Evolutionary conservation across 2,113 vertebrate species (phyloP), one percentile per base, ranked within the genome.

Genomic region (Hyla sarda): DNA sequence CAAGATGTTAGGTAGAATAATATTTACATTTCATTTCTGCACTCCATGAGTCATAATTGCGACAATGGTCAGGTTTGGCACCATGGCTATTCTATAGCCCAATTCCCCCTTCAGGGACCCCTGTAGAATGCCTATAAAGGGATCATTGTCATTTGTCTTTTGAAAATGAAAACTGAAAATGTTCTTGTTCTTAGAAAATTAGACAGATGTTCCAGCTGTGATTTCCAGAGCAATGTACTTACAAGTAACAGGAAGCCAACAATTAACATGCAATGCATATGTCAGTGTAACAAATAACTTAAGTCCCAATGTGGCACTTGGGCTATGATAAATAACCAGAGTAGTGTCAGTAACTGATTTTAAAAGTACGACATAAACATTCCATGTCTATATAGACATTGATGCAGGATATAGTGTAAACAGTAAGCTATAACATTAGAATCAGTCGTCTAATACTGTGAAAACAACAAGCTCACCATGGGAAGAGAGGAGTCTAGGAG

Each of bases 231-330:
- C 50, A 56, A 34, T 58, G n/a, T 28, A 19, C 28, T 45, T 81
- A 47, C 52, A 81, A 81, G 25, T 25, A 62, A 58, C 77, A 79
- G 52, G 77, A 79, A 79, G 32, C 77, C 50, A 58, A 58, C 77
- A 79, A 79, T 58, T 79, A 79, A 37, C 77, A 60, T 60, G 10
- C 52, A 41, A 41, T 19, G 54, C 52, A 60, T 77, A 17, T 77
- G 47, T 77, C 74, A 77, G 9, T 32, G 52, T 77, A 30, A 77
- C 54, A 28, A 75, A 76, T 76, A 5, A 25, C 47, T 76, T 75
- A 5, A 78, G 50, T 52, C 17, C 21, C 30, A 48, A 78, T 56
- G 75, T 32, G 9, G 48, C 50, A 78, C 5, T 34, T 30, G 28
- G 16, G 28, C 30, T 77, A 14, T 10, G 73, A 76, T 50, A 16